Evolutionary conservation across 2,888 invertebrate species (phyloP), one percentile per base, ranked within the genome.

Genomic region (Drosophila quasianomalipes): DNA sequence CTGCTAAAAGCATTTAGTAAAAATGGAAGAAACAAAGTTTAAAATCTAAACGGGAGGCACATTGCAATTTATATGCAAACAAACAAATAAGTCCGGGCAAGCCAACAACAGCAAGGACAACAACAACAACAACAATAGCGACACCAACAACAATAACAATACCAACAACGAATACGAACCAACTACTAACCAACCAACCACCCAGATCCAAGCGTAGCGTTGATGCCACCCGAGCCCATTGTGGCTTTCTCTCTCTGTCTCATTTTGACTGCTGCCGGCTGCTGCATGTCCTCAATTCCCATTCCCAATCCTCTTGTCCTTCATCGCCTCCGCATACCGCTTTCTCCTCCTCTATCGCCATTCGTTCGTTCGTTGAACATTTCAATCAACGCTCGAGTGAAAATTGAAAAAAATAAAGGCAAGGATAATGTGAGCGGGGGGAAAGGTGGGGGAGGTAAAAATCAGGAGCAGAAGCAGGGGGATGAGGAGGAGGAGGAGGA

Each of bases 331-430:
- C 39, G 28, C 51, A 37, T 39, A 44, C 30, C 41, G 47, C 26
- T 9, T 16, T 22, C 47, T 47, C 16, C 16, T 26, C n/a, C 14
- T 28, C 12, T 7, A 9, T 14, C 2, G 28, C 58, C 54, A 41
- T 66, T 79, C 55, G 39, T 55, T 51, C 66, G 75, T 75, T 89
- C 85, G 89, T 67, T 83, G 76, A 87, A 90, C 91, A 87, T 87
- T 87, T 87, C 87, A 87, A 87, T 87, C 87, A 87, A 89, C 89
- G 91, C 89, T 89, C 84, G 82, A 87, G 87, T 81, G 87, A 90
- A 90, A 83, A 83, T 83, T 86, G 82, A 90, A 83, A 83, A 89
- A 90, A 88, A 90, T 81, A 86, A 83, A 86, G 81, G 77, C 83
- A 79, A 90, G 89, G 83, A 85, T 90, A 86, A 90, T 90, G 81